Percentiles rank a stretch among this genome's conserved stretches.
Conservation (phyloP, 1,140 invertebrate species). For the Leguminivora glycinivorella region DNA sequence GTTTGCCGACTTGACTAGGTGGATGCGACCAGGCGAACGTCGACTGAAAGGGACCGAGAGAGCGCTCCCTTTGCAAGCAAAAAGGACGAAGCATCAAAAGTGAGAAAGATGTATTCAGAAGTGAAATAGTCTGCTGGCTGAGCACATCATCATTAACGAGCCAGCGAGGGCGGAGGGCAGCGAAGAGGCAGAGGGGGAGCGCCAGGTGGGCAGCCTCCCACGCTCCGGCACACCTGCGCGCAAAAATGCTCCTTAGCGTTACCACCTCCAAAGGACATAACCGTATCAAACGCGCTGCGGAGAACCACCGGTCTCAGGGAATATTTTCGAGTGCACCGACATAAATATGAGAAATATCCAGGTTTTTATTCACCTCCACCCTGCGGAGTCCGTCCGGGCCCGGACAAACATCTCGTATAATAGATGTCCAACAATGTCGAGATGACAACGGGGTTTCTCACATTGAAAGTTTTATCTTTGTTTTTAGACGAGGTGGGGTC, state of each 20-base stretch:
- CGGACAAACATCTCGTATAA: slow-evolving; percentile 56
- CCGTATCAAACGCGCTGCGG: slow-evolving; percentile 45
- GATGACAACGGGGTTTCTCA: slow-evolving; percentile 45
- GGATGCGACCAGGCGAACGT: slow-evolving; percentile 73
- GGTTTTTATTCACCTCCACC: slow-evolving; percentile 67
- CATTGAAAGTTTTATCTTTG: slow-evolving; percentile 39
- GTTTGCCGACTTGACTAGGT: slow-evolving; percentile 78
- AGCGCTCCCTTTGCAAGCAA: slow-evolving; percentile 46
- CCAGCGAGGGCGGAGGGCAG: slow-evolving; percentile 77
- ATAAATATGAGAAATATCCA: slow-evolving; percentile 77
- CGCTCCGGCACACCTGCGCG: slow-evolving; percentile 62
- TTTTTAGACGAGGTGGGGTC: slow-evolving; percentile 31
- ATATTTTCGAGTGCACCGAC: slow-evolving; percentile 74
- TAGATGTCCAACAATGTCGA: slow-evolving; percentile 57
- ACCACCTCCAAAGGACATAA: slow-evolving; percentile 52
- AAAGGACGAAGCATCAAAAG: slow-evolving; percentile 72
- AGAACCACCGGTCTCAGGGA: slow-evolving; percentile 57
- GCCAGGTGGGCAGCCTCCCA: slow-evolving; percentile 72
- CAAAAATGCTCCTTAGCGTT: slow-evolving; percentile 65
- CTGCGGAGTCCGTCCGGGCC: slow-evolving; percentile 39
- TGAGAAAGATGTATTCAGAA: slow-evolving; percentile 81
- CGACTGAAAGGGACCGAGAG: slow-evolving; percentile 49
- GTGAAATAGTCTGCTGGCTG: slow-evolving; percentile 81
- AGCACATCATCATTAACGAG: slow-evolving; percentile 81
- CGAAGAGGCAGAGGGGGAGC: slow-evolving; percentile 75